Evolutionary conservation across 2,888 invertebrate genomes (phyloP), one percentile per base, ranked within the genome.

Genomic region (Netelia virgata): DNA sequence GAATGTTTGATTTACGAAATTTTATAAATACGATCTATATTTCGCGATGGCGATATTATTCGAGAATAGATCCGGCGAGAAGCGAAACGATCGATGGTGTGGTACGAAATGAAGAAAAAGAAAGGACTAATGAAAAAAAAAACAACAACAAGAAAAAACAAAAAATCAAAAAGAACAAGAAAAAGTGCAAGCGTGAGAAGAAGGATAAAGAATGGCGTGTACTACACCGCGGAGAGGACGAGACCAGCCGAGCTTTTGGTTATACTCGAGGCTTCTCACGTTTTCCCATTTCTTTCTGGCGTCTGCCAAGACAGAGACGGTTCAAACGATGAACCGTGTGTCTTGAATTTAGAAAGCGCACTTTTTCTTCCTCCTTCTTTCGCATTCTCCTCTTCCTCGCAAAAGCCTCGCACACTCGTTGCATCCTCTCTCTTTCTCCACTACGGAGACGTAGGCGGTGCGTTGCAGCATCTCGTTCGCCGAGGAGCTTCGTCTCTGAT

Each of bases 251-350:
- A 53, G 59, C 53, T 77, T 53, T 59, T 68, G 64, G 81, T 74
- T 77, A 81, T 74, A 74, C 74, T 82, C 69, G 53, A 84, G 68
- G 81, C 84, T 74, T n/a, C 77, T 84, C 84, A 84, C 84, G 81
- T 84, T 81, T 82, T 83, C 83, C 83, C 63, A 78, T 83, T 83
- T 84, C 84, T 81, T 70, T 36, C 64, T 75, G 61, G 73, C 84
- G 63, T 79, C 53, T 79, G 77, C 81, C 81, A 82, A 84, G 77
- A 74, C 81, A 84, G 78, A 36, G 77, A 74, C 77, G 66, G 81
- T 84, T 82, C 81, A 84, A 84, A 84, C 84, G 77, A 82, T 70
- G 77, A 74, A 84, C 69, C 84, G 57, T 84, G 81, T 66, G 84
- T 78, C 81, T 69, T 70, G 84, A 84, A 84, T 84, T 81, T 84